Percentiles rank a stretch among this genome's conserved stretches.
Conservation (phyloP, 92 coral and sea anemone genomes). For the Phenganax subtilis region DNA sequence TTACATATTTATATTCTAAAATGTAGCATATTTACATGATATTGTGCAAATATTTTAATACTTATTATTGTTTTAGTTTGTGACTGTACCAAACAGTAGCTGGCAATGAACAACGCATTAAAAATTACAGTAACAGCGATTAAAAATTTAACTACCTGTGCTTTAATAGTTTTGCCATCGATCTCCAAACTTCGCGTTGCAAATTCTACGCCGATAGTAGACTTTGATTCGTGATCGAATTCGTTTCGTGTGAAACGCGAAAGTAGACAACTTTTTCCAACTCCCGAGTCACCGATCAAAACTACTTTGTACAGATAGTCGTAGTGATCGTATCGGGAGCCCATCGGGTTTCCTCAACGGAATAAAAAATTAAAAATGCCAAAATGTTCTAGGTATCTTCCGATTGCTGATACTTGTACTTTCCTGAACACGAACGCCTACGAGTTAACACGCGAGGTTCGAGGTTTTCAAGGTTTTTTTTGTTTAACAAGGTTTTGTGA, state of each 20-base stretch:
- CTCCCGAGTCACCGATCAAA: constrained; percentile 96
- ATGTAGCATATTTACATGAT: not conserved
- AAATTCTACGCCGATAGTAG: constrained; percentile 97
- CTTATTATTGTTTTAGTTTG: not conserved
- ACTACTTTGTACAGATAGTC: constrained; percentile 96
- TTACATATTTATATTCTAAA: not conserved
- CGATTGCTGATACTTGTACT: not conserved
- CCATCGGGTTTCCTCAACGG: constrained; percentile 20
- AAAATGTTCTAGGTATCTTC: not conserved
- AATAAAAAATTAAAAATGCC: constrained; percentile 1
- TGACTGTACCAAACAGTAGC: not conserved
- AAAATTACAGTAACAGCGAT: not conserved
- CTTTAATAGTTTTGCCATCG: constrained; percentile 94
- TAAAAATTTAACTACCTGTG: constrained; percentile 62
- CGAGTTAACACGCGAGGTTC: not conserved
- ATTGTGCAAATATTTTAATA: not conserved
- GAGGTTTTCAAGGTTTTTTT: not conserved
- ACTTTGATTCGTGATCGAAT: constrained; percentile 95
- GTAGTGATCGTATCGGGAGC: constrained; percentile 81
- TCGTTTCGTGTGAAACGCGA: constrained; percentile 97
- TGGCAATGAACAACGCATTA: not conserved
- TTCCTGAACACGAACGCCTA: constrained; percentile 12
- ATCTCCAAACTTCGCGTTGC: constrained; percentile 92
- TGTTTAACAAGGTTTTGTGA: not conserved
- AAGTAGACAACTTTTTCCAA: constrained; percentile 87